Percentiles rank a stretch among this genome's conserved stretches.
phyloP scores from a whole-genome alignment of 2,113 vertebrate genomes.

The Nycticorax nycticorax region DNA sequence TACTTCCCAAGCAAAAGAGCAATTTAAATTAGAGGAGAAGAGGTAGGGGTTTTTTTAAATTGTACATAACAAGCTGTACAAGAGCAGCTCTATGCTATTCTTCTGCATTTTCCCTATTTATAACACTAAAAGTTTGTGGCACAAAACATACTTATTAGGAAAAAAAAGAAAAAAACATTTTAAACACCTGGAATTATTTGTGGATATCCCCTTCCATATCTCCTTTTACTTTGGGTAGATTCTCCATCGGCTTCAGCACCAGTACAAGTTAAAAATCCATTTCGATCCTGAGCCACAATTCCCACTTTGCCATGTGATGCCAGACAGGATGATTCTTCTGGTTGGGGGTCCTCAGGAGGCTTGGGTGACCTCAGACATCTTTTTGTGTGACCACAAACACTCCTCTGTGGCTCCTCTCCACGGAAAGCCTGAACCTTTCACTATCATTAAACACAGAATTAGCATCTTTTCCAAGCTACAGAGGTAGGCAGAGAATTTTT shows the following conservation, averaged over 20 bases:
- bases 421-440: background rate
- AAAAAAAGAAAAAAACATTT: background rate
- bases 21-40: background rate
- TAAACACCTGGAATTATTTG: background rate
- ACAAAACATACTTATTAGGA: background rate
- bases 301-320: fast-evolving
- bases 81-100: background rate
- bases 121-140: background rate
- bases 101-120: background rate
- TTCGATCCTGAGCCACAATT: background rate
- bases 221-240: background rate
- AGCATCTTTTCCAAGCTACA: background rate
- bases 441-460: background rate
- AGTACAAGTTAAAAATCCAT: background rate
- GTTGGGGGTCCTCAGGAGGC: background rate
- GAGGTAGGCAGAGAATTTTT: background rate
- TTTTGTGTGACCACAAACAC: background rate
- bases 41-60: background rate
- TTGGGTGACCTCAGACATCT: background rate
- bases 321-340: background rate
- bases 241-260: background rate
- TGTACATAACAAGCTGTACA: background rate
- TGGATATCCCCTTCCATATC: background rate
- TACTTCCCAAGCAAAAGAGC: background rate
- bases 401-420: background rate